A percentile compares a stretch with the other conserved stretches of the same genome.
These are phyloP conservation scores for Ganaspis sp. DNA, from an alignment of 1,140 invertebrate species.

Conservation along the genomic window DNA sequence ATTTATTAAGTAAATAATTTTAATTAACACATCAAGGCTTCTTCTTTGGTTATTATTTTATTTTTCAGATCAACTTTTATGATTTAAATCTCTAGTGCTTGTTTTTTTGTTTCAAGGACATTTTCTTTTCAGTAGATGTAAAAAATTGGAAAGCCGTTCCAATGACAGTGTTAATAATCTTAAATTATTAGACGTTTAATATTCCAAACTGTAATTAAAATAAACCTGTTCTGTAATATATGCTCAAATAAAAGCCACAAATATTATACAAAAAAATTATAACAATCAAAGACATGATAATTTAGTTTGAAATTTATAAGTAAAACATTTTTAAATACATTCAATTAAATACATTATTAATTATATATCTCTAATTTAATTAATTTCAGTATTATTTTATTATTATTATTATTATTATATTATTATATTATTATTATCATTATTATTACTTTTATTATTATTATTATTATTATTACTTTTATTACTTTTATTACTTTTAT, in stretches of 20 bases:
- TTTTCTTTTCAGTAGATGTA: neutral
- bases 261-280: no score
- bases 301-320: no score
- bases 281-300: no score
- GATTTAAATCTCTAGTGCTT: neutral
- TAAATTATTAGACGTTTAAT: constrained; percentile 1
- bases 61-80: neutral
- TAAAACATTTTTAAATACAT: no score
- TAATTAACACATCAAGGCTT: neutral
- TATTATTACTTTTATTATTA: no score
- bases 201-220: constrained; percentile 5
- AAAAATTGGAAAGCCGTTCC: neutral
- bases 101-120: constrained; percentile 3
- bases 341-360: no score
- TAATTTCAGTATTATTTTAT: no score
- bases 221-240: constrained; percentile 25
- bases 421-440: no score
- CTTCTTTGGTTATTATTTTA: neutral
- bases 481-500: no score
- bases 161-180: neutral
- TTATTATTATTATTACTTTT: no score
- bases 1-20: neutral
- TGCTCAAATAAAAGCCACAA: neutral
- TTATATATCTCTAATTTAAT: no score
- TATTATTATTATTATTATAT: no score